Base-by-base conservation (phyloP, 2,797 vertebrate genomes). In the Lepidocolaptes lacrymiger region DNA sequence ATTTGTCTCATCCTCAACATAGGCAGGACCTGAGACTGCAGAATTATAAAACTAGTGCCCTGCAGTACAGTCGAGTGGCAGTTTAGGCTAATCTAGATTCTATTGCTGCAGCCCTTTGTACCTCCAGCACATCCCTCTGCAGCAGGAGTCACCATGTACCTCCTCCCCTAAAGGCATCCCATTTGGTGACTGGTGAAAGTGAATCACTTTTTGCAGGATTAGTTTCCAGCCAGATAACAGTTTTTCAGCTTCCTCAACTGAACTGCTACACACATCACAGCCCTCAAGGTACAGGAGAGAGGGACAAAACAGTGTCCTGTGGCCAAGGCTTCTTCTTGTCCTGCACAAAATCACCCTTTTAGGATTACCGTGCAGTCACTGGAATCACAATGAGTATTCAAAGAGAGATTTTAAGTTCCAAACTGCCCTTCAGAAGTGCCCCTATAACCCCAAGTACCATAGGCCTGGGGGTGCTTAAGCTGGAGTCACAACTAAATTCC, bases 21-120 rank as follows among this genome's bases (percentile, higher is more conserved):
- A 64, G 34, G 28, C 54, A 91, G 85, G 66, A 68, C 19, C 11
- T 1, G 1, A 66, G 58, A 30, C 26, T 27, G 63, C 15, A 37
- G 32, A 86, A 5, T 34, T 51, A 28, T 68, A 75, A 69, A 75
- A 41, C 10, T 3, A 26, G 59, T 48, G 39, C 14, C 54, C 41
- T 21, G 8, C 0, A 2, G 48, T 59, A 20, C 37, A 41, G 32
- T 0, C 43, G 58, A 75, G 37, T 1, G 2, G 44, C 48, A 12
- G 0, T 32, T 72, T 6, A 58, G 32, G 55, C 39, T 78, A 46
- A 64, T 28, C 36, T 34, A 0, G 28, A 30, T 59, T 37, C 54
- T 49, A 0, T 4, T 46, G 30, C 61, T 74, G 58, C 39, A 49
- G 61, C 26, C 76, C 52, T 46, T 4, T 1, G 0, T 9, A 62